Evolutionary conservation across 2,888 invertebrate species (phyloP).

Genomic region (Pyrocoelia pectoralis): DNA sequence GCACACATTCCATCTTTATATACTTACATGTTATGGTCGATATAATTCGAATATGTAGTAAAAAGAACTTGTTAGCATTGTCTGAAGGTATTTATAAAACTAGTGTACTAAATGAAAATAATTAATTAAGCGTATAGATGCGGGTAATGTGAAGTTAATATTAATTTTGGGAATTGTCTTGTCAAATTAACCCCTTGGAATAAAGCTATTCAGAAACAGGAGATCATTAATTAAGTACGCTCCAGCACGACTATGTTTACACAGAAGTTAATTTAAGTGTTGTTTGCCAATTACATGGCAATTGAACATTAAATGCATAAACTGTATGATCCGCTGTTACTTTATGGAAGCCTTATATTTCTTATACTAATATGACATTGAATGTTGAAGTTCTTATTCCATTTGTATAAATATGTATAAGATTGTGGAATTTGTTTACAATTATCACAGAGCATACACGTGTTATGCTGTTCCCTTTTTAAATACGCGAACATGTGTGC

Average conservation of each 20-base stretch:
- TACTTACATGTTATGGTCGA: too few relatives aligned
- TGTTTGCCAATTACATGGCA: slow-evolving; percentile 11
- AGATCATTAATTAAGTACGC: slow-evolving; percentile 9
- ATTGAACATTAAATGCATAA: slow-evolving; percentile 10
- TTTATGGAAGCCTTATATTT: slow-evolving; percentile 3
- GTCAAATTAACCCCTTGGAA: slow-evolving; percentile 11
- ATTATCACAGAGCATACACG: too few relatives aligned
- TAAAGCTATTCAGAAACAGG: slow-evolving; percentile 4
- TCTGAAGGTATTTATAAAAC: too few relatives aligned
- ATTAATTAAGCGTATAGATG: not conserved
- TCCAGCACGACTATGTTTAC: slow-evolving; percentile 10
- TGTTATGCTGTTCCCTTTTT: too few relatives aligned
- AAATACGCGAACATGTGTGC: too few relatives aligned
- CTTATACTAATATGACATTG: not conserved
- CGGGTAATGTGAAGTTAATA: not conserved
- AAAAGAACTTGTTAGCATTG: too few relatives aligned
- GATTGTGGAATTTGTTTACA: too few relatives aligned
- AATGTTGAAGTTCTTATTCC: not conserved
- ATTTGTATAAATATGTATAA: too few relatives aligned
- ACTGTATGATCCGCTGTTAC: slow-evolving; percentile 8
- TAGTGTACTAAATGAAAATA: not conserved
- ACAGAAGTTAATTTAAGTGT: slow-evolving; percentile 11
- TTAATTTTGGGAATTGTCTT: not conserved
- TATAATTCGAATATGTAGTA: too few relatives aligned
- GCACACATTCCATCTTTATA: too few relatives aligned